Evolutionary conservation across 1,140 invertebrate species (phyloP).

Genomic region (Calycopis cecrops): DNA sequence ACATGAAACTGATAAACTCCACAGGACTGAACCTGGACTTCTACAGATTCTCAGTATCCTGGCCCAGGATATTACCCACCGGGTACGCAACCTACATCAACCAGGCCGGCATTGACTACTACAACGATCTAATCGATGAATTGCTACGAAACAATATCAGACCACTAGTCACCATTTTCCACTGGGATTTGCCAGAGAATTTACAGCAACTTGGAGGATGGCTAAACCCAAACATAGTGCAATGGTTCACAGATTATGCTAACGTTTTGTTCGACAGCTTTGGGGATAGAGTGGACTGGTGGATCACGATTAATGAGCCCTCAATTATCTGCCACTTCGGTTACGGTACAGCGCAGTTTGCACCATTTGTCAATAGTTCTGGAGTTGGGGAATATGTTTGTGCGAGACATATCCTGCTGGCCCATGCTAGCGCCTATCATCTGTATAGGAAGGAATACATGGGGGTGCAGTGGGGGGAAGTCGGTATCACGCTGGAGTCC

Average conservation of each 20-base stretch:
- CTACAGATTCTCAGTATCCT: conserved; percentile 81
- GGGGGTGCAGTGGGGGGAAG: conserved; percentile 17
- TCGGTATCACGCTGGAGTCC: conserved; percentile 72
- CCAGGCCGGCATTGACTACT: conserved; percentile 76
- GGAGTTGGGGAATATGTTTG: conserved; percentile 76
- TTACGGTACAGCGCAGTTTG: conserved; percentile 72
- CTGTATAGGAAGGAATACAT: conserved; percentile 68
- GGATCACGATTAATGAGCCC: conserved; percentile 83
- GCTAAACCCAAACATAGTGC: conserved; percentile 77
- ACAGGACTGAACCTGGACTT: conserved; percentile 67
- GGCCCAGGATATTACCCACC: conserved; percentile 78
- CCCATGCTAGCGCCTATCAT: conserved; percentile 76
- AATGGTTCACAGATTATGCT: conserved; percentile 78
- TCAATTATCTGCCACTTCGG: conserved; percentile 75
- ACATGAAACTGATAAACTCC: conserved; percentile 64
- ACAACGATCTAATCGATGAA: conserved; percentile 78
- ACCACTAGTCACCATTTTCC: conserved; percentile 79
- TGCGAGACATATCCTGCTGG: conserved; percentile 74
- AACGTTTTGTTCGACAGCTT: conserved; percentile 75
- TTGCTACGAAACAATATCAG: conserved; percentile 66
- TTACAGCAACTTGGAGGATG: conserved; percentile 79
- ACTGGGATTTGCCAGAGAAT: conserved; percentile 79
- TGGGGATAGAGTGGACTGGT: conserved; percentile 78
- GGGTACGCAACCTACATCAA: conserved; percentile 76
- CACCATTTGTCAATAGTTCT: conserved; percentile 66